Evolutionary conservation across 2,797 vertebrate species (phyloP), one percentile per base, ranked within the genome.

Genomic region (Diplodus sargus): DNA sequence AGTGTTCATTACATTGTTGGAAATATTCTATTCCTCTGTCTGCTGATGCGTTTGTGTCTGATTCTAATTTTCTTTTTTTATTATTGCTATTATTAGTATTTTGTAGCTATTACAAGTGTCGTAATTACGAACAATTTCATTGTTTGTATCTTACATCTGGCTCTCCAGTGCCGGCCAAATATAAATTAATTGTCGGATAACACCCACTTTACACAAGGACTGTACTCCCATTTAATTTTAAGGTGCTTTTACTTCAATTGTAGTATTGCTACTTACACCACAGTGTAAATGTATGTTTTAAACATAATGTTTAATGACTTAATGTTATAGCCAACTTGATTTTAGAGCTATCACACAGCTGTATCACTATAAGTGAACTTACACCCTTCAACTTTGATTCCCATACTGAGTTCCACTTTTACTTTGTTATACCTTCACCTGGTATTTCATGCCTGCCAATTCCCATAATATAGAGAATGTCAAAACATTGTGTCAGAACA

Each of bases 1-100:
- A 62, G 69, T 76, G 30, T 79, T 84, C 78, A 73, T 70, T 75
- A 61, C 69, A 78, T 65, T 70, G 70, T 76, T 60, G 47, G 34
- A 79, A 68, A 65, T 73, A 53, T 72, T 81, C 61, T 53, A 65
- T 70, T 53, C 67, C 34, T 65, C 28, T 72, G 51, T 68, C 61
- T 54, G 66, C 54, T 57, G 16, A 74, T 20, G 67, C 22, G 25
- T 75, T 13, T 73, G 34, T 25, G 49, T 74, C 64, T 17, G 4
- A 59, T 61, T 82, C 45, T 57, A 5, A 8, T 22, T 22, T 59
- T 59, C 2, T 8, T 58, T 4, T 28, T 30, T 28, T n/a, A 20
- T 48, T 52, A 16, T 28, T 17, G 15, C 20, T 9, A 4, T 59
- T 56, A n/a, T 25, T 47, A 20, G 0, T 5, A 3, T 25, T 39